These are phyloP conservation scores for Epinephelus cyanopodus DNA, from an alignment of 2,113 vertebrate genomes.

Conservation along the genomic window DNA sequence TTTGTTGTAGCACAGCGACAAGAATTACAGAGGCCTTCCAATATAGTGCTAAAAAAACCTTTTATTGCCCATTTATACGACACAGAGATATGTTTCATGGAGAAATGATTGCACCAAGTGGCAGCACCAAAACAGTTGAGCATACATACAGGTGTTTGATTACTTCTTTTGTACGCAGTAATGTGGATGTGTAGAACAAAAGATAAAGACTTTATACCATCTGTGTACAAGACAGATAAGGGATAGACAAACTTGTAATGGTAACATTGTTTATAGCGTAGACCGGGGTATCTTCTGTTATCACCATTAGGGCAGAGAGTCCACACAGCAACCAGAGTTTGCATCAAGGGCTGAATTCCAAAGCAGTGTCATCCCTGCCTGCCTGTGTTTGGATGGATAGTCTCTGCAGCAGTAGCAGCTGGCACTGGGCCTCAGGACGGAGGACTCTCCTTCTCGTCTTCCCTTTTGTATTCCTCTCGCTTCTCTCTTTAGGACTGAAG, in stretches of 20 bases:
- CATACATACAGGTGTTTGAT: not conserved
- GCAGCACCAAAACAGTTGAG: not conserved
- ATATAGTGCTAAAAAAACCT: not conserved
- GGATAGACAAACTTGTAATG: not conserved
- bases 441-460: slow-evolving; percentile 55
- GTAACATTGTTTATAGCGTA: slow-evolving; percentile 5
- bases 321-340: slow-evolving; percentile 40
- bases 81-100: not conserved
- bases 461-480: slow-evolving; percentile 71
- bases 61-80: not conserved
- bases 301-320: slow-evolving; percentile 12
- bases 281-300: slow-evolving; percentile 23
- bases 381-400: slow-evolving; percentile 61
- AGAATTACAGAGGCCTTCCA: not conserved
- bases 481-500: slow-evolving; percentile 52
- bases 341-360: slow-evolving; percentile 61
- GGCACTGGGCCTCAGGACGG: slow-evolving; percentile 65
- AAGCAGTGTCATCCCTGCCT: slow-evolving; percentile 48
- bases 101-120: not conserved
- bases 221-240: slow-evolving; percentile 23
- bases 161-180: not conserved
- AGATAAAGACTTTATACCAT: not conserved
- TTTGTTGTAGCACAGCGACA: slow-evolving; percentile 4
- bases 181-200: not conserved
- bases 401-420: slow-evolving; percentile 72